Conservation (phyloP, 2,888 invertebrate genomes). For the Epinotia nisella region DNA sequence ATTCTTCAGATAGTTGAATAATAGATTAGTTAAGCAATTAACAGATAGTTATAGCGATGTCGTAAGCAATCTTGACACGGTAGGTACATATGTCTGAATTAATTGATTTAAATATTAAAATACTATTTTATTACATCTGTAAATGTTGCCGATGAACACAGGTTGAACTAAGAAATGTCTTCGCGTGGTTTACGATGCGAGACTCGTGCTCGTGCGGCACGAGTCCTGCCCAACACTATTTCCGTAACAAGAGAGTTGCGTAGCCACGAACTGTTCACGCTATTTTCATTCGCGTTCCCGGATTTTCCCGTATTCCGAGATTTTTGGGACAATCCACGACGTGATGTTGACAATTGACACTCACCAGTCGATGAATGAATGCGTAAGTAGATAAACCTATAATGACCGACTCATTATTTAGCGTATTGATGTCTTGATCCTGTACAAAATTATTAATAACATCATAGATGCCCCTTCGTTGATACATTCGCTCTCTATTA, state of each 20-base stretch:
- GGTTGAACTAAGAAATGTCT: not conserved
- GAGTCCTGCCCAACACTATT: not conserved
- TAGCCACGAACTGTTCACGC: not conserved
- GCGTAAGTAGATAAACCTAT: no score
- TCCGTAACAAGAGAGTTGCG: not conserved
- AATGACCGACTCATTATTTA: no score
- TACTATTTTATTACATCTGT: no score
- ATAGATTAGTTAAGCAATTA: not conserved
- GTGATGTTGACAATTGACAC: no score
- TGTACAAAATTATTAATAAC: no score
- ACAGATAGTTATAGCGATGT: not conserved
- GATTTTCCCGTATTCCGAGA: not conserved
- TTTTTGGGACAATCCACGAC: not conserved
- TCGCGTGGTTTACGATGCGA: not conserved
- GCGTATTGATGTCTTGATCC: no score
- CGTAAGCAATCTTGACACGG: not conserved
- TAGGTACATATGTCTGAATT: not conserved
- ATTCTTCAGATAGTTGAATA: no score
- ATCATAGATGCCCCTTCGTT: no score
- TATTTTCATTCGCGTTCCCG: slow-evolving; percentile 11
- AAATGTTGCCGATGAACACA: no score
- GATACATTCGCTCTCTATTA: no score
- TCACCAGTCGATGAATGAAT: no score
- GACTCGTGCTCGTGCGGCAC: no score
- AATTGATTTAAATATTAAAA: not conserved